Evolutionary conservation across 2,797 vertebrate species (phyloP).

Genomic region (Melopsittacus undulatus): DNA sequence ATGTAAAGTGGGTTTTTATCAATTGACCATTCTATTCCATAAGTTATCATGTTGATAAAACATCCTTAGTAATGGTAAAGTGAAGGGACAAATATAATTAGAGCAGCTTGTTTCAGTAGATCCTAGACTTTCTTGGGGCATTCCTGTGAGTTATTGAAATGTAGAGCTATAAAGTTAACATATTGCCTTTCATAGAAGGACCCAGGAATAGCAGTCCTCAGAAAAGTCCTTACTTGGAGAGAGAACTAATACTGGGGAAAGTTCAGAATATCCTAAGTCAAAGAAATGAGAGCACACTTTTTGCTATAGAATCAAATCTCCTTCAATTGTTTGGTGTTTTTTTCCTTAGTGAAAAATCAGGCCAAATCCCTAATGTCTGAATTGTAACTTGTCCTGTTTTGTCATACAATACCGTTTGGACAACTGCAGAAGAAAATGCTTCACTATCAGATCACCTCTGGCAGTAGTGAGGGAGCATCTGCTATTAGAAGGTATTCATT

Average conservation of each 20-base stretch:
- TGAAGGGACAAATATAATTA: conserved; percentile 6
- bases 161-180: background rate
- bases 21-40: conserved; percentile 31
- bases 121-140: background rate
- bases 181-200: background rate
- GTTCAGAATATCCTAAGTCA: background rate
- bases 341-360: background rate
- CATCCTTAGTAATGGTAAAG: conserved; percentile 25
- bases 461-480: background rate
- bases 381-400: background rate
- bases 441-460: background rate
- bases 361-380: background rate
- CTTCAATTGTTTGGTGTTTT: accelerated
- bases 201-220: background rate
- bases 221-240: background rate
- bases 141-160: background rate
- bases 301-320: background rate
- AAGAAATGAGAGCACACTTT: background rate
- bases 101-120: background rate
- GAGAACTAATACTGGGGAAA: background rate
- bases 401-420: background rate
- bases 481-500: background rate
- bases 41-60: conserved; percentile 50
- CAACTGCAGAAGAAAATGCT: background rate
- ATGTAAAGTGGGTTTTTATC: conserved; percentile 46